A percentile compares a stretch with the other conserved stretches of the same genome.
Conservation (phyloP, 2,888 invertebrate genomes). For the Epirrita christyi region DNA sequence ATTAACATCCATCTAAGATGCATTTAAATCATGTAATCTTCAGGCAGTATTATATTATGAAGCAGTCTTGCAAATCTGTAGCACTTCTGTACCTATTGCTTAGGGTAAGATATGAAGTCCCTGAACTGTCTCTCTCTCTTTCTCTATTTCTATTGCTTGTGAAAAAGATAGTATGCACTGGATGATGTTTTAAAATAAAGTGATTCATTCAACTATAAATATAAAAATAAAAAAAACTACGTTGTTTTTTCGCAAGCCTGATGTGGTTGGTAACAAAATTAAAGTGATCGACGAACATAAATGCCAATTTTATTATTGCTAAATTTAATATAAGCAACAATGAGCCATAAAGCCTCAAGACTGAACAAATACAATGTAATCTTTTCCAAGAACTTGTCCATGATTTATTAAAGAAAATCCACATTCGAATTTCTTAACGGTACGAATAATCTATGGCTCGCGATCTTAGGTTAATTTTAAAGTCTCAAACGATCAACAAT, state of each 20-base stretch:
- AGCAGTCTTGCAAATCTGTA: no score
- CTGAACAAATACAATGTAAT: slow-evolving; percentile 69
- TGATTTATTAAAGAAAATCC: slow-evolving; percentile 66
- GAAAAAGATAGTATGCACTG: no score
- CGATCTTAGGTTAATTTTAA: slow-evolving; percentile 53
- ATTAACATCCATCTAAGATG: no score
- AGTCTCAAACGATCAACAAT: slow-evolving; percentile 45
- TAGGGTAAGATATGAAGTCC: no score
- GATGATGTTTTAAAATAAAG: no score
- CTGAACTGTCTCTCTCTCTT: no score
- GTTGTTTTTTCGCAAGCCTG: no score
- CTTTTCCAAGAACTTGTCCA: slow-evolving; percentile 59
- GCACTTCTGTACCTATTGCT: no score
- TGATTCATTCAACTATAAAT: not conserved
- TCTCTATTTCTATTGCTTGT: no score
- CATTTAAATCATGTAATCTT: no score
- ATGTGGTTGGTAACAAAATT: no score
- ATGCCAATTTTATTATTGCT: slow-evolving; percentile 33
- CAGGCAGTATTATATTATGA: no score
- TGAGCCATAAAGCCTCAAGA: slow-evolving; percentile 57
- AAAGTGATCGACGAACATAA: slow-evolving; percentile 20
- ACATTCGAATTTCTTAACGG: slow-evolving; percentile 60
- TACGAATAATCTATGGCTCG: slow-evolving; percentile 55
- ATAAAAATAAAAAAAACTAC: not conserved
- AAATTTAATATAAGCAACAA: slow-evolving; percentile 49